Base-by-base conservation (phyloP, 2,113 vertebrate species). In the Ariopsis seemanni region DNA sequence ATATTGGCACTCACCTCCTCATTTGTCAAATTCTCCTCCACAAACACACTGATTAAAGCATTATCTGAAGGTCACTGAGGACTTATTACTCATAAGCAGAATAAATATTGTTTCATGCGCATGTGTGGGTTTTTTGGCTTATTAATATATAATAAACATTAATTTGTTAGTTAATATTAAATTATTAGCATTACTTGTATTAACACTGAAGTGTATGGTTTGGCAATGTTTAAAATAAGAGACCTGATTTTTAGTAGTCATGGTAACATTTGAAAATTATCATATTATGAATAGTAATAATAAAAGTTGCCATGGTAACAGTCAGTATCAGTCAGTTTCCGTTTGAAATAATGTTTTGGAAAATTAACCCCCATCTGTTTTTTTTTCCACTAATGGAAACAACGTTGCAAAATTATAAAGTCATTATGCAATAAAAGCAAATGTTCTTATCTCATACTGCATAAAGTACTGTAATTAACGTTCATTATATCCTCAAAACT, bases 331-430 rank as follows among this genome's bases (percentile, higher is more conserved):
- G 87, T 72, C 85, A 69, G 82, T 89, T 90, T 91, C 90, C 74
- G 71, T 84, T 78, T n/a, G 89, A 86, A 89, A 90, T 82, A 91
- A 90, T 91, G 83, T 88, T 74, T 88, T 89, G 87, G 53, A 87
- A 89, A 75, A 86, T 88, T 48, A 55, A 84, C 7, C 27, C 27
- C 60, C 27, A 57, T n/a, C 69, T 83, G 20, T 22, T 27, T 7
- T 63, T 7, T 63, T 63, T 30, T 57, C 57, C 57, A 63, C 42
- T 52, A 52, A 65, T 1, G 34, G 42, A 42, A 75, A 74, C 71
- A 48, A 75, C 1, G 25, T 25, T 1, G 15, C 27, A 20, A 18
- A n/a, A 60, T 83, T 15, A 63, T n/a, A 58, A 80, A 58, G 82
- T 27, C 52, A 79, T 84, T 78, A 88, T 69, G 52, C 63, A 84